Percentiles rank a stretch among this genome's conserved stretches.
phyloP scores from a whole-genome alignment of 2,888 invertebrate genomes.

The Tillus elongatus region DNA sequence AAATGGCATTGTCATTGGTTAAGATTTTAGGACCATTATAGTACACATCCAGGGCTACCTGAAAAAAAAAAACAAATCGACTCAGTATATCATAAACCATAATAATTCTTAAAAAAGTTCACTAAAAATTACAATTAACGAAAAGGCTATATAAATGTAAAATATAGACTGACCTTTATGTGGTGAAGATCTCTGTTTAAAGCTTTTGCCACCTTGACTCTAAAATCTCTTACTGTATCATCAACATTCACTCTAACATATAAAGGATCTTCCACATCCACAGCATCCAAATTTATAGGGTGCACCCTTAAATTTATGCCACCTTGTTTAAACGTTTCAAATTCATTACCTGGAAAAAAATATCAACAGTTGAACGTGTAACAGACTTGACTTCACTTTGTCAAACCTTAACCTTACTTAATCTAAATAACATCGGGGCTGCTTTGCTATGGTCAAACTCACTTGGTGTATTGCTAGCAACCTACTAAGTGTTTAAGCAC shows the following conservation, averaged over 20 bases:
- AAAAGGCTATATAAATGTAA: too few relatives aligned
- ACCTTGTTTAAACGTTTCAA: constrained; percentile 54
- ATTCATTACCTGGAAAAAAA: constrained; percentile 38
- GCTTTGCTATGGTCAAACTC: too few relatives aligned
- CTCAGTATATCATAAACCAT: too few relatives aligned
- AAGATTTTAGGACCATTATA: constrained; percentile 36
- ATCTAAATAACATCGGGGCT: too few relatives aligned
- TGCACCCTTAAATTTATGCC: constrained; percentile 54
- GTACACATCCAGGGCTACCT: constrained; percentile 42
- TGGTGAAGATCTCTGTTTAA: constrained; percentile 29
- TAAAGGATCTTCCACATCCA: constrained; percentile 53
- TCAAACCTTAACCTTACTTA: too few relatives aligned
- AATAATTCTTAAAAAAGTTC: too few relatives aligned
- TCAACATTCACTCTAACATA: constrained; percentile 50
- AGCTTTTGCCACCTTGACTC: constrained; percentile 43
- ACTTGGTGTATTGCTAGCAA: too few relatives aligned
- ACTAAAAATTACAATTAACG: too few relatives aligned
- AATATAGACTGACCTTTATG: too few relatives aligned
- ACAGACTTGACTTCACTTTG: not conserved
- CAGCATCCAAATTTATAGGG: constrained; percentile 51
- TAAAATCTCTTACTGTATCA: constrained; percentile 50
- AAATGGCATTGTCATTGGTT: constrained; percentile 37
- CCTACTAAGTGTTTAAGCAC: too few relatives aligned
- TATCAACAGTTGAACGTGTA: not conserved
- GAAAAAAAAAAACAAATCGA: constrained; percentile 9